phyloP scores from a whole-genome alignment of 2,113 vertebrate species.

The Thunnus maccoyii region DNA sequence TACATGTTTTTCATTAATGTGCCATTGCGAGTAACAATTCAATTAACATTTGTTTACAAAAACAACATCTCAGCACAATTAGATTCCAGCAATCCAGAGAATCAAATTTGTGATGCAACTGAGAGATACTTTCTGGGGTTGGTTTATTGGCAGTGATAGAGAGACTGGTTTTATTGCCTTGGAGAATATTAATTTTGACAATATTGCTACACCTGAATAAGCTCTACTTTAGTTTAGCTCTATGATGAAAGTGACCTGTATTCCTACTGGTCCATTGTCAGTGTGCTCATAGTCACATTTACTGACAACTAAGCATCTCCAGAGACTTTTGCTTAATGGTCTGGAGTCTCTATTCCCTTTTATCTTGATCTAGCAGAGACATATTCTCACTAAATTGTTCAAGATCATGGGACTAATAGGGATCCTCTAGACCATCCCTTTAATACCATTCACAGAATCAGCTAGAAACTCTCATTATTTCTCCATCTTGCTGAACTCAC shows the following conservation, averaged over 20 bases:
- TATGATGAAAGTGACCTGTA: slow-evolving; percentile 15
- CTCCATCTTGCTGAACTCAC: slow-evolving; percentile 20
- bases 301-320: slow-evolving; percentile 30
- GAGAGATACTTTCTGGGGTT: background rate
- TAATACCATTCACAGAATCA: slow-evolving; percentile 19
- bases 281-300: slow-evolving; percentile 19
- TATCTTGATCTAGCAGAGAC: slow-evolving; percentile 16
- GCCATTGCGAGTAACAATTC: background rate
- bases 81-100: slow-evolving; percentile 2
- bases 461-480: slow-evolving; percentile 28
- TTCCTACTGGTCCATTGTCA: slow-evolving; percentile 23
- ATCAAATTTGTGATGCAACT: background rate
- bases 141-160: slow-evolving; percentile 34
- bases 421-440: slow-evolving; percentile 12
- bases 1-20: background rate
- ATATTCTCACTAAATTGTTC: slow-evolving; percentile 34
- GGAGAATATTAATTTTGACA: slow-evolving; percentile 21
- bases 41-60: slow-evolving; percentile 14
- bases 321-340: slow-evolving; percentile 47
- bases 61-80: background rate
- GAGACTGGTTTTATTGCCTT: background rate
- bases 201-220: slow-evolving; percentile 20
- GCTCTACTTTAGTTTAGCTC: slow-evolving; percentile 36
- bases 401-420: slow-evolving; percentile 24
- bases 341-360: slow-evolving; percentile 13